A percentile compares a stretch with the other conserved stretches of the same genome.
phyloP scores from a whole-genome alignment of 2,113 vertebrate species.

The Myanophis thanlyinensis region DNA sequence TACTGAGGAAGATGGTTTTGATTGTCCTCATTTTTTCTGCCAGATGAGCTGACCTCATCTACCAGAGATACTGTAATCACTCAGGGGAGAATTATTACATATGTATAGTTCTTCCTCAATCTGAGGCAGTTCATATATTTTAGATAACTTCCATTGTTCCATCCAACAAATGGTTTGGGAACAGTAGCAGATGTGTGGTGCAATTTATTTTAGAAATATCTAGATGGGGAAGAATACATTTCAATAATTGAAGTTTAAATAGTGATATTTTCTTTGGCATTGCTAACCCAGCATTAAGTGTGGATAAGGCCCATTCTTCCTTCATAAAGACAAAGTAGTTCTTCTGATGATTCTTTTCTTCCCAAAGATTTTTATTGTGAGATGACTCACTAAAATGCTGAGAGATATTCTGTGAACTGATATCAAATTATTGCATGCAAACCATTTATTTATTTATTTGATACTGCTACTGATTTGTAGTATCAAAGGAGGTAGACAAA shows the following conservation, averaged over 20 bases:
- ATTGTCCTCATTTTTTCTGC: not conserved
- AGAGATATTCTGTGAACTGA: not conserved
- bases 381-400: conserved; percentile 2
- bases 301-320: not conserved
- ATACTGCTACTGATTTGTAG: not conserved
- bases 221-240: not conserved
- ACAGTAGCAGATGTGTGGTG: not conserved
- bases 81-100: not conserved
- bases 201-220: not conserved
- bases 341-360: not conserved
- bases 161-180: not conserved
- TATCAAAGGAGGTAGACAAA: not conserved
- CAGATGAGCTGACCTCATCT: not conserved
- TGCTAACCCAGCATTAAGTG: not conserved
- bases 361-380: not conserved
- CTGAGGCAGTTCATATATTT: not conserved
- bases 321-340: not conserved
- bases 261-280: not conserved
- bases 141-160: not conserved
- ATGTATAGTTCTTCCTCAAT: not conserved
- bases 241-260: not conserved
- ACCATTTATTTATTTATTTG: not conserved
- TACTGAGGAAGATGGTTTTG: not conserved
- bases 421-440: not conserved
- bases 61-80: not conserved